phyloP scores from a whole-genome alignment of 2,113 vertebrate genomes.

The Muscicapa adusta region DNA sequence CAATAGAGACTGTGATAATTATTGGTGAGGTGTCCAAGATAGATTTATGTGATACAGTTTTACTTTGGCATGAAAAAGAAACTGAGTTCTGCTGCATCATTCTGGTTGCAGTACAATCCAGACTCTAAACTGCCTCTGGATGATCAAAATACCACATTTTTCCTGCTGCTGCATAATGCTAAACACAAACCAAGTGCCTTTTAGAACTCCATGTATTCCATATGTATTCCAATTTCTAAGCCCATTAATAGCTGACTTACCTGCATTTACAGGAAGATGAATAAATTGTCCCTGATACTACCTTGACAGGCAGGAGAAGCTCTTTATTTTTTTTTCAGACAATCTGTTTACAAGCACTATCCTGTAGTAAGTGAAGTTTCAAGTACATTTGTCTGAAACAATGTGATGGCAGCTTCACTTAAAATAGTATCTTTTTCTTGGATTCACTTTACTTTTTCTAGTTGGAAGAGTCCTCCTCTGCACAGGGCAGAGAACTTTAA shows the following conservation, averaged over 20 bases:
- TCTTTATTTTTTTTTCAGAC: constrained; percentile 45
- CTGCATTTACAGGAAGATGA: constrained; percentile 60
- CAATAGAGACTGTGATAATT: background rate
- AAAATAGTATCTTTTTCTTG: constrained; percentile 22
- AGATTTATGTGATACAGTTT: background rate
- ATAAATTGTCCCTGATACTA: constrained; percentile 8
- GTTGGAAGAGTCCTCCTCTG: background rate
- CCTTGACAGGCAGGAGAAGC: background rate
- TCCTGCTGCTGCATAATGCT: constrained; percentile 14
- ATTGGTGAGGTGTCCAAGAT: background rate
- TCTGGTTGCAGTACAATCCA: background rate
- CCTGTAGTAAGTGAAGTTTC: constrained; percentile 28
- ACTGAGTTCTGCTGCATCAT: background rate
- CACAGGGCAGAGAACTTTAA: constrained; percentile 7
- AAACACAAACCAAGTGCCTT: constrained; percentile 33
- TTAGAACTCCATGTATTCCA: background rate
- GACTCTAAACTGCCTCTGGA: background rate
- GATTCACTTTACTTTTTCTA: constrained; percentile 7
- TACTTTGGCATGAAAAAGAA: background rate
- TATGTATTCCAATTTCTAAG: background rate
- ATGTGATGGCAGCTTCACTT: constrained; percentile 46
- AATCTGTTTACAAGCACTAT: constrained; percentile 15
- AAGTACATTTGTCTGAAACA: constrained; percentile 52
- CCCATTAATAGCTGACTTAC: constrained; percentile 51
- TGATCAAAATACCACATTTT: background rate